phyloP scores from a whole-genome alignment of 2,888 invertebrate genomes.

The Thyatira batis region DNA sequence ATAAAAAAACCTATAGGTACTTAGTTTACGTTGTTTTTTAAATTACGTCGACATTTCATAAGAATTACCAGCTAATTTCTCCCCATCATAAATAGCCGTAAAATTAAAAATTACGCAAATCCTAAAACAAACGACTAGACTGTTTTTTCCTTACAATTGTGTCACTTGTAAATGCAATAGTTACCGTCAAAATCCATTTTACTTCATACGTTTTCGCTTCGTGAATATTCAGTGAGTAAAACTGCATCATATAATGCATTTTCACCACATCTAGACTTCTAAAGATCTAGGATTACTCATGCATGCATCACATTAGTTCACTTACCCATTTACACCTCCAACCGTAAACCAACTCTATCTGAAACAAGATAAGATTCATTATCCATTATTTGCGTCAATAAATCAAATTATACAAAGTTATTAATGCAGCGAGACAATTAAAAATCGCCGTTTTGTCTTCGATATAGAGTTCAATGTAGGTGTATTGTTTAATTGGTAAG shows the following conservation, averaged over 20 bases:
- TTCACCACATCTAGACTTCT: not conserved
- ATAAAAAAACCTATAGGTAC: no score
- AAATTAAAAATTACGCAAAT: not conserved
- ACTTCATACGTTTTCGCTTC: not conserved
- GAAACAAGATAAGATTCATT: not conserved
- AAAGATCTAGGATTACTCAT: not conserved
- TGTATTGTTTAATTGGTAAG: not conserved
- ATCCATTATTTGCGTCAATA: not conserved
- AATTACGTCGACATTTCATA: no score
- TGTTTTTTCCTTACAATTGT: not conserved
- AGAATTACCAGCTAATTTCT: no score
- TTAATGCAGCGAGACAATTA: not conserved
- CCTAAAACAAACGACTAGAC: no score
- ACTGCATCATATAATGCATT: not conserved
- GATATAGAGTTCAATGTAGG: not conserved
- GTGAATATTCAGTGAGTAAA: not conserved
- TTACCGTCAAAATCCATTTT: not conserved
- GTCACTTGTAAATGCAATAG: not conserved
- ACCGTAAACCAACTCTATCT: not conserved
- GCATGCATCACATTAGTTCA: conserved; percentile 3
- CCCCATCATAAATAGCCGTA: no score
- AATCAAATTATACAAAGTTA: not conserved
- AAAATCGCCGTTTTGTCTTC: not conserved
- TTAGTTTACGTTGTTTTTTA: no score
- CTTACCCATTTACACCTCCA: not conserved